phyloP scores from a whole-genome alignment of 2,797 vertebrate species.

The Sandelia bainsii region DNA sequence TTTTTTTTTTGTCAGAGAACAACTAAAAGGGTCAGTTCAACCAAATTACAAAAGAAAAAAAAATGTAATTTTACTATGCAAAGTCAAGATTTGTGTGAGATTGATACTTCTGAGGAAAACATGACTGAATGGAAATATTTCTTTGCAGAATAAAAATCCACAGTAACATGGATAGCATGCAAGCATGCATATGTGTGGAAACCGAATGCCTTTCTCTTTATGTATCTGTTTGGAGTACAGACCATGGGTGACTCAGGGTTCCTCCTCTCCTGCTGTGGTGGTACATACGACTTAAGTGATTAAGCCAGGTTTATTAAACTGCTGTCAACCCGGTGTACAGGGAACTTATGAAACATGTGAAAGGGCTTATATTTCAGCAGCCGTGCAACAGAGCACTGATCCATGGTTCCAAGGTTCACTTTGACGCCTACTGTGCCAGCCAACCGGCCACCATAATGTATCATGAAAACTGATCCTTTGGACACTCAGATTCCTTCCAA shows the following conservation, averaged over 20 bases:
- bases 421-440: slow-evolving; percentile 32
- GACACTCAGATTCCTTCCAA: slow-evolving; percentile 13
- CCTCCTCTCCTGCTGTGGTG: slow-evolving; percentile 29
- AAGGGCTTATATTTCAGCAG: slow-evolving; percentile 65
- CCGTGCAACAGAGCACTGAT: slow-evolving; percentile 21
- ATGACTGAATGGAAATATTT: no score
- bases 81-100: background rate
- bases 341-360: slow-evolving; percentile 71
- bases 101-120: no score
- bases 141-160: no score
- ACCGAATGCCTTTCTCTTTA: no score
- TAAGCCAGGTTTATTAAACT: slow-evolving; percentile 64
- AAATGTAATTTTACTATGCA: background rate
- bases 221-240: background rate
- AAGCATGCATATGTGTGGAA: no score
- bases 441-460: slow-evolving; percentile 12
- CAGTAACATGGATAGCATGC: no score
- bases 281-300: slow-evolving; percentile 57
- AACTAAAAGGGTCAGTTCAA: background rate
- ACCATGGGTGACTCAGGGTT: background rate
- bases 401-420: slow-evolving; percentile 36
- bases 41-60: background rate
- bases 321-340: slow-evolving; percentile 51
- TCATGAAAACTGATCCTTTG: slow-evolving; percentile 40
- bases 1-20: background rate